Evolutionary conservation across 1,140 invertebrate species (phyloP), one percentile per base, ranked within the genome.

Genomic region (Spodoptera frugiperda): DNA sequence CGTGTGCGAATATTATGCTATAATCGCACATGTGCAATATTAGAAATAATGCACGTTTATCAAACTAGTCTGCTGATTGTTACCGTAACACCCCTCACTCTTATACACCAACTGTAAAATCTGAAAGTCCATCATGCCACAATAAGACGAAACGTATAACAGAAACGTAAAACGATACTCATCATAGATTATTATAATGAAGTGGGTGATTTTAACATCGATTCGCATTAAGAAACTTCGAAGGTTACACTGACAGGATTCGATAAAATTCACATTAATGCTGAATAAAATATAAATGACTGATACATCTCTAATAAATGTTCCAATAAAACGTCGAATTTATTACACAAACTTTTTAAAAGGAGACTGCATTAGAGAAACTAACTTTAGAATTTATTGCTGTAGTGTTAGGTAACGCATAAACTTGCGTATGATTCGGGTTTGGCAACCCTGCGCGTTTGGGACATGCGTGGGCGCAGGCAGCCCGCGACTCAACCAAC

Each of bases 391-490:
- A 61, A 61, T 30, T 11, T 39, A 39, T 39, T 39, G 33, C 2
- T 39, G 5, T 39, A 39, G 33, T 39, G 9, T 39, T 39, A 39
- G 33, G 33, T 39, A 39, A 39, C 9, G 9, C 33, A 9, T 39
- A 39, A 39, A 39, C 33, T 39, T 39, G 33, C 14, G 44, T 25
- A 19, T 49, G 44, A 44, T 49, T 48, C 17, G 19, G 53, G 63
- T 67, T 67, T 67, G 53, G 74, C 54, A 77, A 39, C 75, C 75
- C 75, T 77, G 68, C 49, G 55, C 76, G 81, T 70, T 83, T 80
- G 82, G 86, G 84, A 80, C 80, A 82, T 77, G 88, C 88, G 91
- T 90, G 88, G 89, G 91, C 89, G 89, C 87, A 77, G 71, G 55
- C 71, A 57, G 51, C 71, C 21, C 68, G 57, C 76, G 57, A 67